A percentile compares a stretch with the other conserved stretches of the same genome.
phyloP scores from a whole-genome alignment of 2,888 invertebrate species.

The Lottia gigantea region DNA sequence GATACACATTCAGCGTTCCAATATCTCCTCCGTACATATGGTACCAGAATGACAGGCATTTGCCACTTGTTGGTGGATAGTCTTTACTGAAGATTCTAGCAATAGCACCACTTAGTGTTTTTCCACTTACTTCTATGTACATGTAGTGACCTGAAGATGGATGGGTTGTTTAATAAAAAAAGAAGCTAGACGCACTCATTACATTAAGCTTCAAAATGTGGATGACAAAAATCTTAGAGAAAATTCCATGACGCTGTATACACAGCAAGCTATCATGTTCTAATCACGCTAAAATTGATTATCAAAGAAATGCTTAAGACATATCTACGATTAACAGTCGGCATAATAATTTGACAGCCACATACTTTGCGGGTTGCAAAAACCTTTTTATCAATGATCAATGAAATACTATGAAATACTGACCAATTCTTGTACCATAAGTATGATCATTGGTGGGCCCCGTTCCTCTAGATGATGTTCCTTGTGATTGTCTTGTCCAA shows the following conservation, averaged over 20 bases:
- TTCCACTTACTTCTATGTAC: constrained; percentile 67
- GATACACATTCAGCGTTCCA: constrained; percentile 13
- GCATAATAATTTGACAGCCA: too few relatives aligned
- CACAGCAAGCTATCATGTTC: too few relatives aligned
- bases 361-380: too few relatives aligned
- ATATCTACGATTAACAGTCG: too few relatives aligned
- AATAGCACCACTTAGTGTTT: constrained; percentile 72
- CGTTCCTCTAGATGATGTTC: constrained; percentile 39
- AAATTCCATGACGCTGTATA: too few relatives aligned
- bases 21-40: constrained; percentile 44
- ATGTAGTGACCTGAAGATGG: constrained; percentile 39
- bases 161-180: too few relatives aligned
- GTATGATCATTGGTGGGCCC: constrained; percentile 61
- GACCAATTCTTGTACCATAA: constrained; percentile 61
- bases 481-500: constrained; percentile 49
- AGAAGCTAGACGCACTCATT: too few relatives aligned
- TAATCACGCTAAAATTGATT: too few relatives aligned
- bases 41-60: constrained; percentile 52
- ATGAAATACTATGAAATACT: constrained; percentile 49
- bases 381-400: too few relatives aligned
- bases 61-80: constrained; percentile 29
- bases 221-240: too few relatives aligned
- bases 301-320: too few relatives aligned
- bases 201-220: too few relatives aligned
- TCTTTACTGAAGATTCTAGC: constrained; percentile 58